A percentile compares a stretch with the other conserved stretches of the same genome.
Evolutionary conservation across 1,140 invertebrate species (phyloP).

Genomic region (Penaeus indicus): DNA sequence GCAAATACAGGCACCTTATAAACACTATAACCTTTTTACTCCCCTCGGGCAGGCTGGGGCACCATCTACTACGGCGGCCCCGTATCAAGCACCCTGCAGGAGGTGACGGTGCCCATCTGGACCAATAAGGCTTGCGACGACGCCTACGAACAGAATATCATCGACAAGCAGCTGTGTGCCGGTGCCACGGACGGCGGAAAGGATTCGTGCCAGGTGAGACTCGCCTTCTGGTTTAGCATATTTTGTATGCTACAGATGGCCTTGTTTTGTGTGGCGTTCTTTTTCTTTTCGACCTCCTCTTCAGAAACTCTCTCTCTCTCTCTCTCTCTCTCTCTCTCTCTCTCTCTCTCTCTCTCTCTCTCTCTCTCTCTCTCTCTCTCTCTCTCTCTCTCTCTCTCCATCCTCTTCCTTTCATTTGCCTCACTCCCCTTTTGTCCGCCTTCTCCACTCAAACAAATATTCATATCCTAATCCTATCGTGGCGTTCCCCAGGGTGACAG

Average conservation of each 20-base stretch:
- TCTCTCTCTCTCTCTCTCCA: not conserved
- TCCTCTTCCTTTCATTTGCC: not conserved
- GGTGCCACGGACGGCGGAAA: constrained; percentile 73
- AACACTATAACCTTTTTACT: not conserved
- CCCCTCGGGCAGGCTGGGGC: constrained; percentile 77
- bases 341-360: not conserved
- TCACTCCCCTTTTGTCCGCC: not conserved
- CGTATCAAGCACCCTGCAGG: constrained; percentile 74
- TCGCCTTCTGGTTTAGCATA: not conserved
- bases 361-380: not conserved
- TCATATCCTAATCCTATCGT: not conserved
- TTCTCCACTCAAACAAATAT: not conserved
- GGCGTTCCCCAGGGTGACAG: constrained; percentile 79
- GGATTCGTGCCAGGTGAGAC: constrained; percentile 77
- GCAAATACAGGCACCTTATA: no score
- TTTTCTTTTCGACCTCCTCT: no score
- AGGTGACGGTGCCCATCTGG: constrained; percentile 76
- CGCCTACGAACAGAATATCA: constrained; percentile 68
- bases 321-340: not conserved
- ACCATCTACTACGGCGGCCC: constrained; percentile 73
- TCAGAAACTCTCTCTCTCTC: not conserved
- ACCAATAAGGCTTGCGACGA: constrained; percentile 72
- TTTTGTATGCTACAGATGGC: not conserved
- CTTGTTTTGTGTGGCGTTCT: no score
- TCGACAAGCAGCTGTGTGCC: constrained; percentile 78